phyloP scores from a whole-genome alignment of 2,113 vertebrate genomes.

The Ahaetulla prasina region DNA sequence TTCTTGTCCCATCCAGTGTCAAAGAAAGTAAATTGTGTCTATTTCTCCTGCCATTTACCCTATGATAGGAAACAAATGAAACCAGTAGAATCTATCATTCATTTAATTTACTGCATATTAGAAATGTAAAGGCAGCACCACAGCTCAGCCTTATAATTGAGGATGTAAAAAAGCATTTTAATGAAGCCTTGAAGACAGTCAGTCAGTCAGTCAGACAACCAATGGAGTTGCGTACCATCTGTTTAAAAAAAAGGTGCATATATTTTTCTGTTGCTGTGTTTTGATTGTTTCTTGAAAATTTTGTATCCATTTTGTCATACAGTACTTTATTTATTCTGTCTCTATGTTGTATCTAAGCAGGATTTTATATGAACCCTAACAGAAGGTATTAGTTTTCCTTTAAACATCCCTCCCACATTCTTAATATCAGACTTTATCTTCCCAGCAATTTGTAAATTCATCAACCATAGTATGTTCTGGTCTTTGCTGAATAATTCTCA shows the following conservation, averaged over 20 bases:
- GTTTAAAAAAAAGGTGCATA: not conserved
- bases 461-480: not conserved
- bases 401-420: not conserved
- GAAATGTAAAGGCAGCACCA: not conserved
- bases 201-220: not conserved
- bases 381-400: not conserved
- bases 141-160: not conserved
- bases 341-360: not conserved
- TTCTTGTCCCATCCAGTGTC: not conserved
- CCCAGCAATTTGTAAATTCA: not conserved
- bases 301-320: not conserved
- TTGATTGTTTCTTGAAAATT: not conserved
- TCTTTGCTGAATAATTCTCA: not conserved
- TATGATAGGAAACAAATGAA: not conserved
- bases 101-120: not conserved
- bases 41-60: not conserved
- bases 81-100: not conserved
- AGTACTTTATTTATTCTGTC: not conserved
- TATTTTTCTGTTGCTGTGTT: not conserved
- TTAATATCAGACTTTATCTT: not conserved
- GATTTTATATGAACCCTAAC: not conserved
- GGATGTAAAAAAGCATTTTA: not conserved
- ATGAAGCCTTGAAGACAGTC: not conserved
- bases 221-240: not conserved
- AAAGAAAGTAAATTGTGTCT: not conserved